phyloP scores from a whole-genome alignment of 92 coral and sea anemone genomes.

The Epizoanthus rinbou region DNA sequence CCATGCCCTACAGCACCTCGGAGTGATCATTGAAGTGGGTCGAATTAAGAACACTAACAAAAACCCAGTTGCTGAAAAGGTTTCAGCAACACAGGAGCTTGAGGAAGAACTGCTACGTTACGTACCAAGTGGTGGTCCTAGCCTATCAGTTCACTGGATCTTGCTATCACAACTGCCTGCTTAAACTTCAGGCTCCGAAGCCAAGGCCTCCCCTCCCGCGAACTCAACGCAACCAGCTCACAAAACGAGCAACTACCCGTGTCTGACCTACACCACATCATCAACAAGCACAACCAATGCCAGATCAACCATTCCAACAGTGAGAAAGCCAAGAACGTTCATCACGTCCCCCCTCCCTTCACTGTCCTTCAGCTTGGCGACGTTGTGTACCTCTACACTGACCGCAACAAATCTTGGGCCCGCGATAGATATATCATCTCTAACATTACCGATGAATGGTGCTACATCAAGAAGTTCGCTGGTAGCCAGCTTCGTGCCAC shows the following conservation, averaged over 20 bases:
- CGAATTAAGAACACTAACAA: neutral
- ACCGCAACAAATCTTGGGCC: too few species aligned
- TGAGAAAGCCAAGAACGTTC: too few species aligned
- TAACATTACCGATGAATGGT: too few species aligned
- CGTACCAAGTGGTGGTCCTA: constrained; percentile 16
- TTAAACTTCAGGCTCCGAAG: constrained; percentile 20
- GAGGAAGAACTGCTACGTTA: constrained; percentile 33
- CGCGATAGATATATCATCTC: too few species aligned
- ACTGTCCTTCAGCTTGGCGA: too few species aligned
- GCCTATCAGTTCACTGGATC: neutral
- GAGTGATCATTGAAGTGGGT: constrained; percentile 16
- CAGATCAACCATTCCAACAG: too few species aligned
- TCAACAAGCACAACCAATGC: too few species aligned
- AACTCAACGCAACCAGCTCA: constrained; percentile 28
- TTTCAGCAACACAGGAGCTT: neutral
- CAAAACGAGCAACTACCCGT: constrained; percentile 22
- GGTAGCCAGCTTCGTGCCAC: too few species aligned
- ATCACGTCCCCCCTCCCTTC: too few species aligned
- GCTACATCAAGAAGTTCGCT: too few species aligned
- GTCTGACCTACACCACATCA: neutral
- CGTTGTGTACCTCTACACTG: too few species aligned
- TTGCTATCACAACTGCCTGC: constrained; percentile 1
- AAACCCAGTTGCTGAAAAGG: too few species aligned
- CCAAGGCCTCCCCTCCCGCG: constrained; percentile 17
- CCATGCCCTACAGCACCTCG: neutral